Evolutionary conservation across 2,797 vertebrate genomes (phyloP).

Genomic region (Acropternis orthonyx): DNA sequence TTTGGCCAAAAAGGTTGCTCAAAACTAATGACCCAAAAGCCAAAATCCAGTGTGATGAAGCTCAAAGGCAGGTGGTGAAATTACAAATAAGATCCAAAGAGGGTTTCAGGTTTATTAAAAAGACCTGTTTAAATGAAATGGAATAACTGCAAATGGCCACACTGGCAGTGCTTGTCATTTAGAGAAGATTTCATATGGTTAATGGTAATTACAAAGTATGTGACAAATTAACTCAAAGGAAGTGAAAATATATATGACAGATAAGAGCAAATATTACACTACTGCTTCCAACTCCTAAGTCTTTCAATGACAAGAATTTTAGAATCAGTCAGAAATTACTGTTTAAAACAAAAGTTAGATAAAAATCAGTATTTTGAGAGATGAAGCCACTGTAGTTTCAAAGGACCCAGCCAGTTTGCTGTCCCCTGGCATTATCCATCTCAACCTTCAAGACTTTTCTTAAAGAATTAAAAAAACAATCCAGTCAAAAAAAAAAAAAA

Average conservation of each 20-base stretch:
- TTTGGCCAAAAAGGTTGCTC: neutral
- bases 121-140: neutral
- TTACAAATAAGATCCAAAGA: neutral
- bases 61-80: neutral
- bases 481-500: neutral
- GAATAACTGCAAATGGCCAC: neutral
- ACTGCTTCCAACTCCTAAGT: neutral
- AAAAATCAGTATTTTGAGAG: neutral
- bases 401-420: neutral
- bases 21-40: neutral
- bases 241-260: neutral
- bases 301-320: neutral
- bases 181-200: neutral
- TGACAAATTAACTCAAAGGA: slow-evolving; percentile 21
- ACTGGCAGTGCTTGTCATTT: neutral
- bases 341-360: too few species aligned
- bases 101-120: neutral
- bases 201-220: neutral
- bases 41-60: neutral
- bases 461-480: neutral
- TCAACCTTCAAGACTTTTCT: neutral
- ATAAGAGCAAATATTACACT: neutral
- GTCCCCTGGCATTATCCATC: neutral
- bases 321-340: neutral
- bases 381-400: neutral